Evolutionary conservation across 2,113 vertebrate genomes (phyloP).

Genomic region (Oreamnos americanus): DNA sequence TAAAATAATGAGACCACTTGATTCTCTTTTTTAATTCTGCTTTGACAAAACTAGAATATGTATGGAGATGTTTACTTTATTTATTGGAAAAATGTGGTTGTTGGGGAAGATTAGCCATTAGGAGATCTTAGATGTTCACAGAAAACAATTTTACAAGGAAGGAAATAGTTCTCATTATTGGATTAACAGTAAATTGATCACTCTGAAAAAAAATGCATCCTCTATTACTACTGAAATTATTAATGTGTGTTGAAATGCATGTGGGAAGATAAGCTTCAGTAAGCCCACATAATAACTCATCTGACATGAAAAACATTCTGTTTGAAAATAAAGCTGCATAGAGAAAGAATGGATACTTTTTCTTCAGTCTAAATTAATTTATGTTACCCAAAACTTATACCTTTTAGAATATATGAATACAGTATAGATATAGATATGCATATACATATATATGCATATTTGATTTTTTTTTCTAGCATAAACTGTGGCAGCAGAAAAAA

Average conservation of each 20-base stretch:
- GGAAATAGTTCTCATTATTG: slow-evolving; percentile 43
- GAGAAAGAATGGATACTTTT: neutral
- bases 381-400: neutral
- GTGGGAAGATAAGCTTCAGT: neutral
- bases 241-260: slow-evolving; percentile 9
- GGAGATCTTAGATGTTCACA: neutral
- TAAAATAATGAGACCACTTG: neutral
- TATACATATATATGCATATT: neutral
- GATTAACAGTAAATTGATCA: slow-evolving; percentile 43
- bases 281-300: neutral
- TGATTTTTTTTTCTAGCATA: neutral
- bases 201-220: slow-evolving; percentile 13
- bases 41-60: neutral
- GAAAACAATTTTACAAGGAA: slow-evolving; percentile 49
- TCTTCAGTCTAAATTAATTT: neutral
- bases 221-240: slow-evolving; percentile 20
- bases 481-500: neutral
- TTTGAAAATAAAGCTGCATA: neutral
- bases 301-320: neutral
- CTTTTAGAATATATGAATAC: neutral
- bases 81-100: neutral
- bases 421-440: neutral
- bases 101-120: slow-evolving; percentile 8
- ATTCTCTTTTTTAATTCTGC: neutral
- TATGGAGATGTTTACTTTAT: neutral